These are phyloP conservation scores for Steromphala cineraria DNA, from an alignment of 2,888 invertebrate genomes.

Conservation along the genomic window DNA sequence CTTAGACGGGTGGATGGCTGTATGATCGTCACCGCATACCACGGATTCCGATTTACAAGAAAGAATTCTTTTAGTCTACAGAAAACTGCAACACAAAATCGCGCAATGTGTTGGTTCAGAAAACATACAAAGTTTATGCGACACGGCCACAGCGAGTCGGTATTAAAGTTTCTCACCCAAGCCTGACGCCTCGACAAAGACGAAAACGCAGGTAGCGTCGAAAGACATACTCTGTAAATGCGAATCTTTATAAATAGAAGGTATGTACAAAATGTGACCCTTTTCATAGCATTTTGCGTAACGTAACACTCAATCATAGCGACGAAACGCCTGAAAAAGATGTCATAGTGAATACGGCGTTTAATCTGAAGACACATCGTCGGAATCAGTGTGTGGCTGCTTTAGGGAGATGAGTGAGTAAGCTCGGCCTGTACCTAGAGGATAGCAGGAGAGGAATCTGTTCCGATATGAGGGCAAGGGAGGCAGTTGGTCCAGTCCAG, in stretches of 20 bases:
- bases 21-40: background rate
- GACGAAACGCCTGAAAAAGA: background rate
- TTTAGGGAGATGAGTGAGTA: background rate
- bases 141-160: background rate
- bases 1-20: background rate
- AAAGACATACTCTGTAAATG: background rate
- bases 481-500: too few relatives aligned
- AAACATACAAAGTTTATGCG: background rate
- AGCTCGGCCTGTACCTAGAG: background rate
- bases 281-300: constrained; percentile 15
- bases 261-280: constrained; percentile 11
- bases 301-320: constrained; percentile 1
- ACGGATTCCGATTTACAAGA: background rate
- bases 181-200: constrained; percentile 14
- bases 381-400: background rate
- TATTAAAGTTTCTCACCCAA: constrained; percentile 5
- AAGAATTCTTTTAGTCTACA: background rate
- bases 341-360: background rate
- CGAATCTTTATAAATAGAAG: constrained; percentile 15
- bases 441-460: background rate
- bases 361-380: too few relatives aligned
- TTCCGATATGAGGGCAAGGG: too few relatives aligned
- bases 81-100: background rate
- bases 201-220: background rate
- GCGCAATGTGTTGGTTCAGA: background rate